Percentiles rank a stretch among this genome's conserved stretches.
phyloP scores from a whole-genome alignment of 2,888 invertebrate genomes.

The Gortyna flavago region DNA sequence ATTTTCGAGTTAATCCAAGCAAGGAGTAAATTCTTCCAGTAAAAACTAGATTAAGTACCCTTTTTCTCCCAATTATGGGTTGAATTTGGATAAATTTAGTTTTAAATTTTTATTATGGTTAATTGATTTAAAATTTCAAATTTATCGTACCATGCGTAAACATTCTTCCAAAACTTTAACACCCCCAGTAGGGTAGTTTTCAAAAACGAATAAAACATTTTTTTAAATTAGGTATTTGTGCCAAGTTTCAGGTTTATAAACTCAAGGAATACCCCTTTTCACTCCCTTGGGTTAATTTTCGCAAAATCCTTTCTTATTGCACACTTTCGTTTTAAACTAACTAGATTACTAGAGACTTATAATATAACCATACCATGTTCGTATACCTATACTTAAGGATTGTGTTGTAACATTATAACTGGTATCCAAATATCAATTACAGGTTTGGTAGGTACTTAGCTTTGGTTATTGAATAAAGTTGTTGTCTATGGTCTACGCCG shows the following conservation, averaged over 20 bases:
- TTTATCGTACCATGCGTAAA: not conserved
- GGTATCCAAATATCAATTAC: not conserved
- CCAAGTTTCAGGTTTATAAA: not conserved
- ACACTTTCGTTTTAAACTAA: not conserved
- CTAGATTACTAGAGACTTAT: too few species aligned
- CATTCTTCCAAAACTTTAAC: not conserved
- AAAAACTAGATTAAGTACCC: too few species aligned
- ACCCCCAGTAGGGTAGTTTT: too few species aligned
- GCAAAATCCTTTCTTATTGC: not conserved
- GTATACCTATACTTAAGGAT: too few species aligned
- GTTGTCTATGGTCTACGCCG: constrained; percentile 63
- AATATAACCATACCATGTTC: too few species aligned
- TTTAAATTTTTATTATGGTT: too few species aligned
- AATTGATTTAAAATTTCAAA: not conserved
- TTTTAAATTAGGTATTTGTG: not conserved
- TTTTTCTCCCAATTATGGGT: not conserved
- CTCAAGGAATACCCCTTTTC: not conserved
- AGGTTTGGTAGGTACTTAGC: not conserved
- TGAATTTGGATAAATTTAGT: not conserved
- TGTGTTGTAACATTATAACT: not conserved
- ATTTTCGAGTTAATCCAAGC: not conserved
- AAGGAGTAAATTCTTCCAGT: not conserved
- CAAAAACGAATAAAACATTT: not conserved
- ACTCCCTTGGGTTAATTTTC: not conserved
- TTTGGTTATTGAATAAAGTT: constrained; percentile 2